Evolutionary conservation across 2,797 vertebrate genomes (phyloP).

Genomic region (Clangula hyemalis): DNA sequence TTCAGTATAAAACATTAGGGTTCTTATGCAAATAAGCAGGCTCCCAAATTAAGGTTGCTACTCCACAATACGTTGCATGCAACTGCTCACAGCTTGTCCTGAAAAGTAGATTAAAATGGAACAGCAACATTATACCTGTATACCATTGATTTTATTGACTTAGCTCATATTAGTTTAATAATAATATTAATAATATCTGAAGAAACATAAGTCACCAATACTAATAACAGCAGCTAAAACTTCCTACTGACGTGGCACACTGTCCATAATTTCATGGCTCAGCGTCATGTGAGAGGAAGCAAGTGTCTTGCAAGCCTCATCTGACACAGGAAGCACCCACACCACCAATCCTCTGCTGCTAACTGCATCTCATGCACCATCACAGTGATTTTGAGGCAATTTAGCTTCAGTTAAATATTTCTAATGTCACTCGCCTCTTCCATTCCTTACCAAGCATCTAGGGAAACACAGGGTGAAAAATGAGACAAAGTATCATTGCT

Average conservation of each 20-base stretch:
- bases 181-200: neutral
- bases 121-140: neutral
- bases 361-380: neutral
- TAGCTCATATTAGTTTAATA: neutral
- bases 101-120: conserved; percentile 11
- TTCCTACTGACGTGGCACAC: neutral
- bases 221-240: neutral
- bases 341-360: neutral
- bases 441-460: neutral
- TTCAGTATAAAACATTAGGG: neutral
- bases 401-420: neutral
- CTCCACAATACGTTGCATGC: neutral
- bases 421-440: neutral
- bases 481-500: neutral
- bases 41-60: neutral
- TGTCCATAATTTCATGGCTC: neutral
- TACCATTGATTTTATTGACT: neutral
- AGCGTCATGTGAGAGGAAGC: neutral
- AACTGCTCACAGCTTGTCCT: conserved; percentile 27
- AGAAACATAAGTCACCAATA: neutral
- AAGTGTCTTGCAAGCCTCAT: neutral
- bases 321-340: neutral
- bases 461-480: neutral
- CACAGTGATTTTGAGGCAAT: rapidly evolving
- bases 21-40: conserved; percentile 20